These are phyloP conservation scores for Patiria miniata DNA, from an alignment of 35 echinoderm and acorn worm genomes.

Conservation along the genomic window DNA sequence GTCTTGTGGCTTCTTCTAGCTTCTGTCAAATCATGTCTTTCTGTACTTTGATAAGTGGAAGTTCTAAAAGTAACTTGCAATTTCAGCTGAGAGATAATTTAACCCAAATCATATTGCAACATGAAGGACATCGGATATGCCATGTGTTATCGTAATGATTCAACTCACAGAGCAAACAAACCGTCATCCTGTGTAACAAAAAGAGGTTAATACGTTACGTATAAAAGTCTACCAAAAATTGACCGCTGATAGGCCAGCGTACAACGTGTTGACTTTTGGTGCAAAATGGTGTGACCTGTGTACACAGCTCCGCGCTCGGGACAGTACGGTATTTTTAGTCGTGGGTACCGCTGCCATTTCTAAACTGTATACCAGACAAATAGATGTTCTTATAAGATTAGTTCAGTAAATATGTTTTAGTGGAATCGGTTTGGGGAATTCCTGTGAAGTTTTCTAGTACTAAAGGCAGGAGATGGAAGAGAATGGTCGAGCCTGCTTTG, in stretches of 20 bases:
- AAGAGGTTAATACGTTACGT: slow-evolving; percentile 49
- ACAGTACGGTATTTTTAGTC: no score
- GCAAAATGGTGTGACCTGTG: neutral
- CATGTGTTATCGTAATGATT: slow-evolving; percentile 11
- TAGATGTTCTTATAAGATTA: slow-evolving; percentile 16
- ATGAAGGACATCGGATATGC: slow-evolving; percentile 3
- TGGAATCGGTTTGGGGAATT: neutral
- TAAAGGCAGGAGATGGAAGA: neutral
- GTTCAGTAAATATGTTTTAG: neutral
- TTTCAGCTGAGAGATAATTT: no score
- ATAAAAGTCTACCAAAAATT: slow-evolving; percentile 56
- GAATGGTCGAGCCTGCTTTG: neutral
- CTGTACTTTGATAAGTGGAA: no score
- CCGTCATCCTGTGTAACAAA: neutral
- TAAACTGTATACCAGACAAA: neutral
- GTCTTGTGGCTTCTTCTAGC: no score
- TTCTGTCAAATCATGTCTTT: no score
- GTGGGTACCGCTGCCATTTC: neutral
- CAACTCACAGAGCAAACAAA: slow-evolving; percentile 39
- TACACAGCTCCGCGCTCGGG: neutral
- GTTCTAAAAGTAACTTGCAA: no score
- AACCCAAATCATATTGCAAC: neutral
- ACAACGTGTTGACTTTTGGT: slow-evolving; percentile 42
- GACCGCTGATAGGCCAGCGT: slow-evolving; percentile 46
- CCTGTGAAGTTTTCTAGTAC: no score